Evolutionary conservation across 1,140 invertebrate genomes (phyloP), one percentile per base, ranked within the genome.

Genomic region (Eriosoma lanigerum): DNA sequence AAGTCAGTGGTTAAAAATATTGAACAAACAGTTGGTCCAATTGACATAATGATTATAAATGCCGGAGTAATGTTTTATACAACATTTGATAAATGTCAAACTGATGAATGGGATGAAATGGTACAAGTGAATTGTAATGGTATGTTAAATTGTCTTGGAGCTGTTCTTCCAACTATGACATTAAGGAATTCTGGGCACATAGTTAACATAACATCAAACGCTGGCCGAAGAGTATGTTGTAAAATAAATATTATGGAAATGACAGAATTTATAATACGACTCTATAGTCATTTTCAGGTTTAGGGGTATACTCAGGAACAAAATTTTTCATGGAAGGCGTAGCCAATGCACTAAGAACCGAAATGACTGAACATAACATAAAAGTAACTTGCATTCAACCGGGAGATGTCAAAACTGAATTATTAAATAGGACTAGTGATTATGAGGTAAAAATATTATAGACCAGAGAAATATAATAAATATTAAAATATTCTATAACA

Each of bases 21-120:
- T 46, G 82, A 83, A 80, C n/a, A 68, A 6, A 58, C 48, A 12
- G 50, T 84, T 24, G 84, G 84, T 13, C 82, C 81, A n/a, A 81
- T 84, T 13, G 82, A 84, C 50, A 80, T 84, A 13, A 50, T 84
- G 54, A 76, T 84, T 6, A 84, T 83, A 60, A 84, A 83, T 80
- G 84, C 84, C 26, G 84, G 84, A 19, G 72, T 83, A 3, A 83
- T 84, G 83, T 84, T 83, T 66, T 84, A 83, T 72, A 82, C 82
- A 4, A 26, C 82, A 17, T 82, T 84, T 82, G 82, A 82, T 21
- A 84, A 84, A 48, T 81, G 50, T 26, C 48, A 82, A 29, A n/a
- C 82, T 8, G 56, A 83, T 6, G 68, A 83, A 58, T 84, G 84
- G 84, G 44, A 82, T n/a, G 81, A 82, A 21, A 83, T 83, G 83